These are phyloP conservation scores for Zaprionus capensis DNA, from an alignment of 1,140 invertebrate species.

Conservation along the genomic window DNA sequence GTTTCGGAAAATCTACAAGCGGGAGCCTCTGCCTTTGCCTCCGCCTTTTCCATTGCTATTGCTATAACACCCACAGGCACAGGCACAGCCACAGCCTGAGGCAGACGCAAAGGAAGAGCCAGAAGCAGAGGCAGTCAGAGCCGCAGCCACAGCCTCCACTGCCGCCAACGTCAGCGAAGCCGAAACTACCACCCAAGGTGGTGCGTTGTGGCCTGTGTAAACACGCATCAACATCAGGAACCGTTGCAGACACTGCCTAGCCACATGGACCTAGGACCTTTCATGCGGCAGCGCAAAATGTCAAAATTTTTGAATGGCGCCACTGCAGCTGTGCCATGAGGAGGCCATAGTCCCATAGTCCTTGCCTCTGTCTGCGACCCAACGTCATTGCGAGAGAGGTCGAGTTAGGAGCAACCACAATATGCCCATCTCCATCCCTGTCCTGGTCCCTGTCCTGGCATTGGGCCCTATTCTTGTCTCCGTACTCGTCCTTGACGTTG, in stretches of 20 bases:
- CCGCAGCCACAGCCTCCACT: background rate
- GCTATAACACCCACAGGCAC: slow-evolving; percentile 24
- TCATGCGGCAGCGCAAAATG: slow-evolving; percentile 69
- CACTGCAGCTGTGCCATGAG: slow-evolving; percentile 66
- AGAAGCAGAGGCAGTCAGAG: background rate
- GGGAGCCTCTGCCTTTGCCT: slow-evolving; percentile 15
- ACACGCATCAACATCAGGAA: slow-evolving; percentile 54
- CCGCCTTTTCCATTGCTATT: background rate
- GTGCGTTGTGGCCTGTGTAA: slow-evolving; percentile 54
- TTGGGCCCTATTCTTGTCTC: background rate
- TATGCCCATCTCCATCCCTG: slow-evolving; percentile 16
- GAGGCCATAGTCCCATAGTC: background rate
- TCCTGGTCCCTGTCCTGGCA: slow-evolving; percentile 7
- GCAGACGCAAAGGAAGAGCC: background rate
- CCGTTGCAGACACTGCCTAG: slow-evolving; percentile 34
- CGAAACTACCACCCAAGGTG: slow-evolving; percentile 39
- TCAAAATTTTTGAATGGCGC: slow-evolving; percentile 79
- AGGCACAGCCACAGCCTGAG: background rate
- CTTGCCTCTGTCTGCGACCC: slow-evolving; percentile 19
- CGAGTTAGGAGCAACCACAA: slow-evolving; percentile 53
- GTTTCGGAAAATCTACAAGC: slow-evolving; percentile 73
- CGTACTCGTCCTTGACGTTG: slow-evolving; percentile 18
- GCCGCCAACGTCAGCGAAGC: background rate
- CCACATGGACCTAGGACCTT: slow-evolving; percentile 48
- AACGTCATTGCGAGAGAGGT: slow-evolving; percentile 30